Percentiles rank a stretch among this genome's conserved stretches.
Evolutionary conservation across 30 jellyfish, hydroid and myxozoan genomes (phyloP).

Genomic region (Pseudorhiza aurosa): DNA sequence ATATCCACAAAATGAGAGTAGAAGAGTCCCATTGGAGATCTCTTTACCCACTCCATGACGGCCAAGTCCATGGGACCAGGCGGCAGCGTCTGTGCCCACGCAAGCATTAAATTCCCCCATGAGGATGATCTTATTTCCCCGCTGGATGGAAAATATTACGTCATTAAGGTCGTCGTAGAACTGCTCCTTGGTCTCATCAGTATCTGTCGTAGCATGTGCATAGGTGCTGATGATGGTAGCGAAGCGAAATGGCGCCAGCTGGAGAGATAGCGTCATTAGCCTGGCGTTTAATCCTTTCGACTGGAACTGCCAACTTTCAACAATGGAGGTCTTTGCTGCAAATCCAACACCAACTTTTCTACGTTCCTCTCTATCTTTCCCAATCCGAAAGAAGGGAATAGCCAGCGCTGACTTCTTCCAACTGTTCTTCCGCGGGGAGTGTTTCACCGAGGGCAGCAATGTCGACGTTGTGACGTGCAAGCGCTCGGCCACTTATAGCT

Average conservation of each 20-base stretch:
- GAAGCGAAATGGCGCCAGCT: neutral
- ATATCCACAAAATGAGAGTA: neutral
- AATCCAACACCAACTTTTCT: neutral
- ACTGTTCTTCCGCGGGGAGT: neutral
- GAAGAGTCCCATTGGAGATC: neutral
- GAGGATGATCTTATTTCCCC: constrained; percentile 5
- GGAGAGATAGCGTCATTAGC: neutral
- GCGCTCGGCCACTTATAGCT: neutral
- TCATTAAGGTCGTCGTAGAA: neutral
- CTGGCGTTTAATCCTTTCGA: neutral
- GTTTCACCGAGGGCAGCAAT: neutral
- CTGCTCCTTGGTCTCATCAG: neutral
- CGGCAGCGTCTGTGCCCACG: constrained; percentile 1
- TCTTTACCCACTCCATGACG: constrained; percentile 13
- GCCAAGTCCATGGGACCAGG: constrained; percentile 6
- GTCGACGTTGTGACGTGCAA: neutral
- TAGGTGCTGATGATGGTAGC: neutral
- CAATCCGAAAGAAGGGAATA: neutral
- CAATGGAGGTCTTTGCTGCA: neutral
- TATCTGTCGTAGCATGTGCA: neutral
- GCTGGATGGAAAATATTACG: neutral
- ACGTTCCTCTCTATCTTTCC: neutral
- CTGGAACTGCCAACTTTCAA: neutral
- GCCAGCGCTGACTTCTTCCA: neutral
- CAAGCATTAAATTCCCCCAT: constrained; percentile 16